Base-by-base conservation (phyloP, 2,888 invertebrate genomes). In the Galerucella nymphaeae region DNA sequence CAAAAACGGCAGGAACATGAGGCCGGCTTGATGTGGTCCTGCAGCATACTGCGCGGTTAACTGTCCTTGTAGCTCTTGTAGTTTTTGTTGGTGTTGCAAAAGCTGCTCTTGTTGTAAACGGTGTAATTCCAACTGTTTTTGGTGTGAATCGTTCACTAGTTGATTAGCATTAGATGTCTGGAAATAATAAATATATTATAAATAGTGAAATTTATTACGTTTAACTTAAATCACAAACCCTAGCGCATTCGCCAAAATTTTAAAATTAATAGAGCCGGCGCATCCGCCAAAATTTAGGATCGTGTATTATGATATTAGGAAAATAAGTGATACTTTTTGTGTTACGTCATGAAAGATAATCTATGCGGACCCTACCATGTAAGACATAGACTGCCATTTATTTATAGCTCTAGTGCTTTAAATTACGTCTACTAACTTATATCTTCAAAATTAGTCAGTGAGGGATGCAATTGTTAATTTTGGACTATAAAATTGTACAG, bases 1-100 rank as follows among this genome's bases (percentile, higher is more conserved):
- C 81, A 93, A 86, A 78, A 93, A 89, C n/a, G 93, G 93, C 74
- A 93, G 87, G 80, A 93, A 90, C 84, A 91, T 90, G 72, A 93
- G 88, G 2, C 91, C 88, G 11, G 71, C 71, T 81, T 89, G 93
- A 57, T 63, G 70, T 0, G 91, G 91, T 9, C 90, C 90, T 67
- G 85, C 84, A 11, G 87, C 86, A 82, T 89, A 89, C 78, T 89
- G 89, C 13, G 87, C 87, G 62, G 89, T 88, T 81, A 91, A 89
- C 82, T 91, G 91, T 71, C 88, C 89, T 85, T 90, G 89, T 48
- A 89, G 83, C 83, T 91, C 90, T 80, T 90, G 90, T 61, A 90
- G 87, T 83, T 89, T 90, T 78, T 90, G 89, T 80, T 90, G 89
- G 72, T 88, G 89, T 63, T 80, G 80, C 80, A 90, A 86, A 73